Evolutionary conservation across 2,113 vertebrate species (phyloP), one percentile per base, ranked within the genome.

Genomic region (Orcinus orca): DNA sequence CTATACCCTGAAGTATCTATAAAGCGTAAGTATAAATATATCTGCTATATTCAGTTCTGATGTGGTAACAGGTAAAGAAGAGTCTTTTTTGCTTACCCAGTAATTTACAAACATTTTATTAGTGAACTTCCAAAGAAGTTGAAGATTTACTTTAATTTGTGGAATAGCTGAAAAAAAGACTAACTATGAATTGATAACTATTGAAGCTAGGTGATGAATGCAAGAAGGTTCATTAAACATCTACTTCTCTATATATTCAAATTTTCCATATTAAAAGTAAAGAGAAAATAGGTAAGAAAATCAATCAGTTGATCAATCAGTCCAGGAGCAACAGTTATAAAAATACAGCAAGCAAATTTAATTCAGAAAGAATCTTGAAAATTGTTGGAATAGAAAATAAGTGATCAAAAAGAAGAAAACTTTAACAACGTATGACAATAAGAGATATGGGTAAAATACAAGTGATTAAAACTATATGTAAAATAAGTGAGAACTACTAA

Each of bases 71-170:
- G 38, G 62, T 79, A 82, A 77, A 4, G 20, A 36, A 88, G 23
- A 90, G 33, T 88, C 29, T 67, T 95, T 77, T 95, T 89, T 63
- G 47, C 21, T 77, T 47, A 94, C 7, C 9, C 15, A 68, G 15
- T 70, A 76, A 90, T 88, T 83, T 68, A 79, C 10, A 94, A 92
- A 83, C 9, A 79, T 47, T 94, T 55, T 74, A 67, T 93, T 80
- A 88, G 50, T 79, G 25, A 88, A 86, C 26, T 91, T 81, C 11
- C 77, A 86, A 95, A 88, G 71, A 94, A 82, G 67, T 26, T 89
- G 10, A 33, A 50, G 8, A 71, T 63, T 58, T 76, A 13, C 36
- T 93, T 93, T 93, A 93, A 93, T 70, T 36, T 65, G 12, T 3
- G 8, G 60, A 62, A 68, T 36, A 74, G 17, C 17, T 50, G 55